Percentiles rank a stretch among this genome's conserved stretches.
phyloP scores from a whole-genome alignment of 2,113 vertebrate genomes.

The Cavia porcellus region DNA sequence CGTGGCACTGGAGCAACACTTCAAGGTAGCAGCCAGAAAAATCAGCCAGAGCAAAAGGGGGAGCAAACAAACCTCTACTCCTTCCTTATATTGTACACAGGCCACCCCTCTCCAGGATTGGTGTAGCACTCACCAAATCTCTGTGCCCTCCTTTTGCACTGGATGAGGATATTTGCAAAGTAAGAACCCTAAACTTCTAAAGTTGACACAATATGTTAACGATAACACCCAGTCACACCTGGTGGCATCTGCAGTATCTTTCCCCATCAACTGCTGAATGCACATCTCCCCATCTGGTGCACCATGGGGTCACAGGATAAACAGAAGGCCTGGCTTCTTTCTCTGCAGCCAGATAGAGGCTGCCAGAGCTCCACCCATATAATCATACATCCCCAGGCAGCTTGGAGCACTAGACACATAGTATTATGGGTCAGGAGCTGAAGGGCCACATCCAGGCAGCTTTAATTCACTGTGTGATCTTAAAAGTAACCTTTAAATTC shows the following conservation, averaged over 20 bases:
- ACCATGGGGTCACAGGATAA: neutral
- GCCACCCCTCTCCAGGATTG: too few species aligned
- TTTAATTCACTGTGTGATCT: neutral
- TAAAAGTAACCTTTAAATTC: neutral
- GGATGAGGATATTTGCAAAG: too few species aligned
- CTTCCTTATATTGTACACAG: too few species aligned
- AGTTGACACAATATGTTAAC: too few species aligned
- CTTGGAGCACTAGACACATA: neutral
- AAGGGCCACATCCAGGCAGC: neutral
- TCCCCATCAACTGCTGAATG: neutral
- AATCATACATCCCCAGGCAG: neutral
- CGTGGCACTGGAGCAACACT: too few species aligned
- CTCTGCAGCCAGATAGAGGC: neutral
- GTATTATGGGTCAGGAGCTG: neutral
- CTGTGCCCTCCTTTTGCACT: too few species aligned
- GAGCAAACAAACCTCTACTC: too few species aligned
- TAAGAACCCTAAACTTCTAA: too few species aligned
- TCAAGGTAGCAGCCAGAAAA: too few species aligned
- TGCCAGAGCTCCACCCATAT: neutral
- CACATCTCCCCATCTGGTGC: neutral
- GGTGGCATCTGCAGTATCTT: neutral
- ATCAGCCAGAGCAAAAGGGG: too few species aligned
- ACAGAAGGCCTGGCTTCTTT: slow-evolving; percentile 38
- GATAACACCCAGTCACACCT: neutral
- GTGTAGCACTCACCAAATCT: too few species aligned